Percentiles rank a stretch among this genome's conserved stretches.
These are phyloP conservation scores for Ectemnius continuus DNA, from an alignment of 2,888 invertebrate genomes.

Conservation along the genomic window DNA sequence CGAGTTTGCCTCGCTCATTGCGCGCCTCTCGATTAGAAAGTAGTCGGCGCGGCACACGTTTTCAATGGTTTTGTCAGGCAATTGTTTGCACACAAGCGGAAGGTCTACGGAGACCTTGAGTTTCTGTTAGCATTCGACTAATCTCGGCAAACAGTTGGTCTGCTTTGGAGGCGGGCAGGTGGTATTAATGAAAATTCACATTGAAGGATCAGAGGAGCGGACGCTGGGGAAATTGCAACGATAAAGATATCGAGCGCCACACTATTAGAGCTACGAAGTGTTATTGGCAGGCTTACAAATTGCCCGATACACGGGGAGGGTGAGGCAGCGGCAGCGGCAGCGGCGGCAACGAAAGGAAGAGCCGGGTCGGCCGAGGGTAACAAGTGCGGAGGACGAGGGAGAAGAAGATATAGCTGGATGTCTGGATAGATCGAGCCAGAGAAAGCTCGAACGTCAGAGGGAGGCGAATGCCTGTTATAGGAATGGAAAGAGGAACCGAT, in stretches of 20 bases:
- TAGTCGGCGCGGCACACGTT: too few relatives aligned
- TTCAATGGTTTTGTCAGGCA: too few relatives aligned
- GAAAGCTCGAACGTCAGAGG: not conserved
- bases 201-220: not conserved
- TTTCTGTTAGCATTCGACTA: not conserved
- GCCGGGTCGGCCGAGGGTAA: not conserved
- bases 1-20: too few relatives aligned
- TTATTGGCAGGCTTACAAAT: slow-evolving; percentile 64
- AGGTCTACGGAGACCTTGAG: too few relatives aligned
- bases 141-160: not conserved
- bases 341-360: not conserved
- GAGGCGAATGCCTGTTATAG: not conserved
- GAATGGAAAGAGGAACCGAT: not conserved
- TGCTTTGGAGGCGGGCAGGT: not conserved
- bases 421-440: not conserved
- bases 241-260: slow-evolving; percentile 45
- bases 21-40: too few relatives aligned
- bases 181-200: not conserved
- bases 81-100: too few relatives aligned
- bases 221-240: slow-evolving; percentile 27
- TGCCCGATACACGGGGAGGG: slow-evolving; percentile 35
- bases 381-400: slow-evolving; percentile 1
- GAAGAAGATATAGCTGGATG: slow-evolving; percentile 8
- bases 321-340: too few relatives aligned
- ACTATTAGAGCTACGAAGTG: slow-evolving; percentile 56